Percentiles rank a stretch among this genome's conserved stretches.
These are phyloP conservation scores for Oncorhynchus masou DNA, from an alignment of 2,113 vertebrate species.

Conservation along the genomic window DNA sequence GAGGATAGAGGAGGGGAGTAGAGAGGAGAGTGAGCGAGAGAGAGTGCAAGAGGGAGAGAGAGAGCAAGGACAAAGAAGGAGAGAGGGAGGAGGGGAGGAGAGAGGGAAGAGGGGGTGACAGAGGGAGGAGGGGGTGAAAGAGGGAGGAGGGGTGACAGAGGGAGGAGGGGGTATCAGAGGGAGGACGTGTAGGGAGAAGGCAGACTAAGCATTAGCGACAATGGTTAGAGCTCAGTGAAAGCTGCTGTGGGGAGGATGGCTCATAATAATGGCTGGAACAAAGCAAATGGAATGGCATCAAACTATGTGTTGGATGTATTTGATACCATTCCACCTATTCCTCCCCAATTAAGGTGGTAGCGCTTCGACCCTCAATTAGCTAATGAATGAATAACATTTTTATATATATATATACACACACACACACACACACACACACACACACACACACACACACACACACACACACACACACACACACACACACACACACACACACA, in stretches of 20 bases:
- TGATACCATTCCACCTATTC: too few relatives aligned
- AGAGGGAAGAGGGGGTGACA: background rate
- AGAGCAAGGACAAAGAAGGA: constrained; percentile 8
- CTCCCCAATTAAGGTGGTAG: too few relatives aligned
- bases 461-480: background rate
- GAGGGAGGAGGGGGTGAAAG: background rate
- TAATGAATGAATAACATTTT: background rate
- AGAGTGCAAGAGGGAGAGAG: background rate
- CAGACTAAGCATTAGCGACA: background rate
- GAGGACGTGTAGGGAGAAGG: background rate
- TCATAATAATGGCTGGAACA: too few relatives aligned
- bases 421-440: too few relatives aligned
- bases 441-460: background rate
- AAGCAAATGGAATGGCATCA: too few relatives aligned
- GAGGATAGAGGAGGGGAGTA: background rate
- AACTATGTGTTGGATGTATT: too few relatives aligned
- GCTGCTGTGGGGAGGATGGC: too few relatives aligned
- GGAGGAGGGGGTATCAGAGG: too few relatives aligned
- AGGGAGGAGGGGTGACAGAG: background rate
- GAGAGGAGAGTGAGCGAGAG: background rate
- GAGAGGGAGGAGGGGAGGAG: background rate
- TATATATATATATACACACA: too few relatives aligned
- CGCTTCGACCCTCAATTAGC: background rate
- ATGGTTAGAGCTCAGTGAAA: background rate
- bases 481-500: too few relatives aligned